phyloP scores from a whole-genome alignment of 2,113 vertebrate species.

The Bolborhynchus lineola region DNA sequence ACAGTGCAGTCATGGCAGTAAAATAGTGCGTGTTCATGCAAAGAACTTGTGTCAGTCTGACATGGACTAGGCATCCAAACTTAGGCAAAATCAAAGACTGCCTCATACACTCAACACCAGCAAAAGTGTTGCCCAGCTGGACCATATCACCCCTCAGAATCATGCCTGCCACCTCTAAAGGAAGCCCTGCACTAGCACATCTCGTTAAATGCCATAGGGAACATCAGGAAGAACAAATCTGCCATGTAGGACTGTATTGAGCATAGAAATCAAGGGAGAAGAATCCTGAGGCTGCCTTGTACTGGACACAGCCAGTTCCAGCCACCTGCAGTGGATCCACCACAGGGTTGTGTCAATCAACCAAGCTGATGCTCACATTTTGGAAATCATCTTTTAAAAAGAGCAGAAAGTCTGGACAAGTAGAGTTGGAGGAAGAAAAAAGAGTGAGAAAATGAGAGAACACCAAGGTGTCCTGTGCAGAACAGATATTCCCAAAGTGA shows the following conservation, averaged over 20 bases:
- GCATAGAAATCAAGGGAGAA: background rate
- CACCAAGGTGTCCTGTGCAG: background rate
- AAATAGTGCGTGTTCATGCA: background rate
- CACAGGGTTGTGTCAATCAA: background rate
- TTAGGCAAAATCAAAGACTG: background rate
- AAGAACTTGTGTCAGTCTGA: background rate
- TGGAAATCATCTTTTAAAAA: background rate
- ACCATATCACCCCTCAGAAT: background rate
- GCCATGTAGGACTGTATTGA: background rate
- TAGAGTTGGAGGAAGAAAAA: background rate
- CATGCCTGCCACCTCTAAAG: fast-evolving
- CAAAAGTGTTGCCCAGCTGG: background rate
- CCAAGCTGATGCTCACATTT: background rate
- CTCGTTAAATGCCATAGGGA: background rate
- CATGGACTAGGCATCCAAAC: background rate
- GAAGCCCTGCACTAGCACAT: background rate
- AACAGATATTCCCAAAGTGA: background rate
- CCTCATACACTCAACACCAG: fast-evolving
- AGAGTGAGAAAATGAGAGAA: background rate
- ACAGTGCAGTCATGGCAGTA: background rate
- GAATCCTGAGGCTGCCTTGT: background rate
- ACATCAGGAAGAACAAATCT: background rate
- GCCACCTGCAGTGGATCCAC: background rate
- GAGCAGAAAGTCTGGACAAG: background rate
- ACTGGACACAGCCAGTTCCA: background rate